Evolutionary conservation across 2,113 vertebrate species (phyloP).

Genomic region (Azemiops feae): DNA sequence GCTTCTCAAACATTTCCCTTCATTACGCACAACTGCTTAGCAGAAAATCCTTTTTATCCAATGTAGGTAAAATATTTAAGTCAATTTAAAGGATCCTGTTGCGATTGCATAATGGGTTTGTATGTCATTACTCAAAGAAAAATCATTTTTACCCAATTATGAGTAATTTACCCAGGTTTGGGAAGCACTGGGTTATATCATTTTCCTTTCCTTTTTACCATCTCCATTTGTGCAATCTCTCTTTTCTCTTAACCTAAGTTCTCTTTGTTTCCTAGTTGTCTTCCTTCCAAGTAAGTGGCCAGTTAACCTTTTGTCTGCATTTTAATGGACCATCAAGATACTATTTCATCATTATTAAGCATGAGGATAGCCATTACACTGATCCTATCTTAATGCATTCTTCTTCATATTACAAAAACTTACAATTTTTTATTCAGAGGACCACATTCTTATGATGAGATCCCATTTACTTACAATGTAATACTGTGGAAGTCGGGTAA

Average conservation of each 20-base stretch:
- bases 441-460: slow-evolving; percentile 25
- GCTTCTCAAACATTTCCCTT: background rate
- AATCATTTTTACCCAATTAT: background rate
- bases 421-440: background rate
- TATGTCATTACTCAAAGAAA: background rate
- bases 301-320: background rate
- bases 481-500: slow-evolving; percentile 94
- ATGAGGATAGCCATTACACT: background rate
- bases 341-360: background rate
- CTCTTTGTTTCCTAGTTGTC: background rate
- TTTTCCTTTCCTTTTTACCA: background rate
- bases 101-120: background rate
- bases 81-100: background rate
- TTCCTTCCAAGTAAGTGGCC: background rate
- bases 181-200: background rate
- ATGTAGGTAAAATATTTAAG: background rate
- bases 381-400: background rate
- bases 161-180: background rate
- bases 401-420: background rate
- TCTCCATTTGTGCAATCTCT: background rate
- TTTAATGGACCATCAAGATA: background rate
- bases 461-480: slow-evolving; percentile 87
- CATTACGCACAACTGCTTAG: background rate
- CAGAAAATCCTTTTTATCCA: background rate
- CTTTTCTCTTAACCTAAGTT: background rate